phyloP scores from a whole-genome alignment of 2,113 vertebrate genomes.

The Rutilus rutilus region DNA sequence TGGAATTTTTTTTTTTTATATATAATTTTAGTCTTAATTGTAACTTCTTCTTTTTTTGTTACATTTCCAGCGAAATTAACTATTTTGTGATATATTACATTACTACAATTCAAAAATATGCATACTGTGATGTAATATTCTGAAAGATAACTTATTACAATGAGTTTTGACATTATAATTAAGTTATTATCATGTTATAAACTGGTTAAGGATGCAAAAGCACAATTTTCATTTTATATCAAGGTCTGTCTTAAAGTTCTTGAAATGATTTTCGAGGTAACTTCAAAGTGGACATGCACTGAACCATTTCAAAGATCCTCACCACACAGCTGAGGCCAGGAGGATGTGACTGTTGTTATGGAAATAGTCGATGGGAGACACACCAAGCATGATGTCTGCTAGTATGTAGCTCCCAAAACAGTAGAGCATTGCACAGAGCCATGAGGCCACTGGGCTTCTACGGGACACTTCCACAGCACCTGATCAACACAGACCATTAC shows the following conservation, averaged over 20 bases:
- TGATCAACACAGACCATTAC: conserved; percentile 59
- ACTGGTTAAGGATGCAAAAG: background rate
- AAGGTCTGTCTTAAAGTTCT: background rate
- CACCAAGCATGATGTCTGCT: conserved; percentile 90
- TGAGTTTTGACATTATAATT: background rate
- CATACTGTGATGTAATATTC: background rate
- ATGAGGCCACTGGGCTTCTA: conserved; percentile 90
- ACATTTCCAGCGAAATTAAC: background rate
- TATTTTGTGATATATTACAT: background rate
- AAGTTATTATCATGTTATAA: background rate
- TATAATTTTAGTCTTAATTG: no score
- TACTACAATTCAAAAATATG: background rate
- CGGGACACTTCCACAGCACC: conserved; percentile 92
- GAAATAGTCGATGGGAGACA: conserved; percentile 87
- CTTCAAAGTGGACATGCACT: background rate
- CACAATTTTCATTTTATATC: background rate
- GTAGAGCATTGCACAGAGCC: conserved; percentile 97
- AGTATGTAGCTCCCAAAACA: conserved; percentile 97
- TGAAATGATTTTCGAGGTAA: background rate
- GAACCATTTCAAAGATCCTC: conserved; percentile 60
- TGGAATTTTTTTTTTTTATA: no score
- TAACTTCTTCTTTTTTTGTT: background rate
- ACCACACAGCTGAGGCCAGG: conserved; percentile 94
- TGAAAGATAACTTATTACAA: background rate
- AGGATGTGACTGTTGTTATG: conserved; percentile 93